These are phyloP conservation scores for Gari tellinella DNA, from an alignment of 2,888 invertebrate genomes.

Conservation along the genomic window DNA sequence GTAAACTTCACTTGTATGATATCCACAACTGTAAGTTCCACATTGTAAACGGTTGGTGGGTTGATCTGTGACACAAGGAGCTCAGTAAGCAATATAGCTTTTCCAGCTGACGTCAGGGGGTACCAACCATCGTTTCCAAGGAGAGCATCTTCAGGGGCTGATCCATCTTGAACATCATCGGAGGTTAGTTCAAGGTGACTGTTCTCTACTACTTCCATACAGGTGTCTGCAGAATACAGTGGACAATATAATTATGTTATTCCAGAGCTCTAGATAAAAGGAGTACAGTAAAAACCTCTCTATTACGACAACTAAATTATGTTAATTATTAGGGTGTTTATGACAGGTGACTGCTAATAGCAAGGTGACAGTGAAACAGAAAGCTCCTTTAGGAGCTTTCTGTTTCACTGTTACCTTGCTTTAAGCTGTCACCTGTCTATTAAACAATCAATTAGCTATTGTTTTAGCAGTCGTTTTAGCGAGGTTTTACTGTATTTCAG, in stretches of 20 bases:
- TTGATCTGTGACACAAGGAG: constrained; percentile 10
- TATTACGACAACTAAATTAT: too few relatives aligned
- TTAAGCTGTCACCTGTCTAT: too few relatives aligned
- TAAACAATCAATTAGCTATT: too few relatives aligned
- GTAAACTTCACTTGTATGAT: constrained; percentile 10
- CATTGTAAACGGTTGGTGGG: constrained; percentile 11
- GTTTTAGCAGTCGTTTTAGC: too few relatives aligned
- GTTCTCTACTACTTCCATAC: constrained; percentile 25
- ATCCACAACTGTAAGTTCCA: constrained; percentile 21
- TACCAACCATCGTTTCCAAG: constrained; percentile 21
- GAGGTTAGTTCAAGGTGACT: constrained; percentile 15
- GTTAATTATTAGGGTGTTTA: too few relatives aligned
- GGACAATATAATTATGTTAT: neutral
- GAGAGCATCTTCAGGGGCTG: constrained; percentile 13
- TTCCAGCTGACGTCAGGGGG: neutral
- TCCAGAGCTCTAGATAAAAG: too few relatives aligned
- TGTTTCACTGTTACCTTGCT: too few relatives aligned
- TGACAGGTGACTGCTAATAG: too few relatives aligned
- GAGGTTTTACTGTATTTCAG: too few relatives aligned
- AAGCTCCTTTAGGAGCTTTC: too few relatives aligned
- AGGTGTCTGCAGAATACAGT: constrained; percentile 11
- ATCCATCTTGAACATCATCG: constrained; percentile 2
- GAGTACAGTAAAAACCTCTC: too few relatives aligned
- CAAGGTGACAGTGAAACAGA: too few relatives aligned
- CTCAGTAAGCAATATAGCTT: neutral